Evolutionary conservation across 2,888 invertebrate species (phyloP), one percentile per base, ranked within the genome.

Genomic region (Dolomedes plantarius): DNA sequence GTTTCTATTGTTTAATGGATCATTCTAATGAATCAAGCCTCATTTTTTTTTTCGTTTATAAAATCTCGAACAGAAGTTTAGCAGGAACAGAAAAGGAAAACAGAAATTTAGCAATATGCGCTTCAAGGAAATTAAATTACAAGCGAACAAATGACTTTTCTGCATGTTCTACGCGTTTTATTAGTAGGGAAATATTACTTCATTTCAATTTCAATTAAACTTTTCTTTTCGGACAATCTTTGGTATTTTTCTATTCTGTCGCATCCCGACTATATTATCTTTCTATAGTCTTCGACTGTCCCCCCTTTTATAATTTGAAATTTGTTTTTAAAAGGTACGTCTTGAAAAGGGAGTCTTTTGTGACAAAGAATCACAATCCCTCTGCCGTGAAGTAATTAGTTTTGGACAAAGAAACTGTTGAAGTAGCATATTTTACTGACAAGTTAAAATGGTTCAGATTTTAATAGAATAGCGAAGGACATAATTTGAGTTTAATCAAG

Each of bases 371-470:
- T 56, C 56, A 16, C 3, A 5, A 23, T 23, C 56, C 19, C n/a
- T 23, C 56, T 23, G 56, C 23, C 6, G 3, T 6, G 23, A 23
- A 2, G 1, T 56, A 23, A 56, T 56, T 56, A 56, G 23, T 23
- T 56, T 56, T 56, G 23, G 5, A 56, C 19, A 56, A 23, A 56
- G 56, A 56, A 56, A 56, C 2, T 23, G 23, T 3, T 5, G 56
- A n/a, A 56, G 56, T 56, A 23, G 56, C 56, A 56, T 56, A 23
- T 23, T 56, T 56, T 56, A 23, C 56, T 56, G 56, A 56, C 56
- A 56, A 56, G 19, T 23, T 56, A 23, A 23, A 56, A 23, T 23
- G 3, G 16, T 1, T 56, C 56, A 56, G 56, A 56, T 56, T 46
- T 46, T 46, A 46, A 5, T 46, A 13, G 41, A 56, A 56, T 56